Percentiles rank a stretch among this genome's conserved stretches.
Evolutionary conservation across 2,113 vertebrate genomes (phyloP).

Genomic region (Nanorana parkeri): DNA sequence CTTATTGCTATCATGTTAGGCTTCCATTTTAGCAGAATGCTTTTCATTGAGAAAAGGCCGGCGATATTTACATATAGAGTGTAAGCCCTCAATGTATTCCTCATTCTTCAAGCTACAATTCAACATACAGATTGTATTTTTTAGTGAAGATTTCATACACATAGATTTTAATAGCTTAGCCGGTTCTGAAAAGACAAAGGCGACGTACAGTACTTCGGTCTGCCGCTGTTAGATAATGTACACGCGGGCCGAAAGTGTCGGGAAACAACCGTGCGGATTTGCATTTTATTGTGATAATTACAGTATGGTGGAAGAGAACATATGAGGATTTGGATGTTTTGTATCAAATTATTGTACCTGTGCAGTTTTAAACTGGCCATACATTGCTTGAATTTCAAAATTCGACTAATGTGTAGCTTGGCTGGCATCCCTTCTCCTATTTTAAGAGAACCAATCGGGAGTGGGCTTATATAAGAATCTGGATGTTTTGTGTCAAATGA

Average conservation of each 20-base stretch:
- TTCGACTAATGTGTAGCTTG: no score
- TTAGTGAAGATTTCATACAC: slow-evolving; percentile 30
- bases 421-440: no score
- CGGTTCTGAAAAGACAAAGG: slow-evolving; percentile 18
- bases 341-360: no score
- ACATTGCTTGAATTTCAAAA: no score
- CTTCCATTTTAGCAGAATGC: slow-evolving; percentile 18
- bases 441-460: no score
- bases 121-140: slow-evolving; percentile 14
- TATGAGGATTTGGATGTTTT: no score
- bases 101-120: slow-evolving; percentile 9
- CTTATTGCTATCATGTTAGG: slow-evolving; percentile 37
- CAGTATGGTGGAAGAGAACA: no score
- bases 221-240: slow-evolving; percentile 15
- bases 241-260: background rate
- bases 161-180: slow-evolving; percentile 40
- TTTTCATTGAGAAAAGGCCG: background rate
- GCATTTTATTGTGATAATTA: no score
- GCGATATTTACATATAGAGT: slow-evolving; percentile 46
- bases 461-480: no score
- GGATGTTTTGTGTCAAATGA: no score
- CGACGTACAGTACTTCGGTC: slow-evolving; percentile 11
- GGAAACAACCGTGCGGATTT: background rate
- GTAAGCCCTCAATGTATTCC: slow-evolving; percentile 35
- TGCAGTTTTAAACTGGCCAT: no score